Conservation (phyloP, 2,113 vertebrate species). For the Heterotilapia buettikoferi region DNA sequence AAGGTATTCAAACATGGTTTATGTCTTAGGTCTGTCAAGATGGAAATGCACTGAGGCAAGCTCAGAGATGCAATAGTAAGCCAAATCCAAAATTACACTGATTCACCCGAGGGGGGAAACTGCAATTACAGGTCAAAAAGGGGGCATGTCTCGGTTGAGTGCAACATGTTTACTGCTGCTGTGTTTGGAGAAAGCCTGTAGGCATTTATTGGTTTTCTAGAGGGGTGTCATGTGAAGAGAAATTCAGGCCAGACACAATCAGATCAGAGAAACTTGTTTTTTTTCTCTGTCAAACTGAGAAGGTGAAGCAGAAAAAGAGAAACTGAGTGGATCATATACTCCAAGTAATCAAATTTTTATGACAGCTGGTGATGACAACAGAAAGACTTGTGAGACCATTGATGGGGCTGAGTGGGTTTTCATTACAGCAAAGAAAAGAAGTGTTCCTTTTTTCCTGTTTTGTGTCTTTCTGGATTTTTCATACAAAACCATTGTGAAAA, state of each 20-base stretch:
- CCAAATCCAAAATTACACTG: slow-evolving; percentile 1
- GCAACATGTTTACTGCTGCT: neutral
- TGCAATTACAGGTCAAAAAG: slow-evolving; percentile 21
- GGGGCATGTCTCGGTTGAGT: neutral
- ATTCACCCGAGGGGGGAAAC: neutral
- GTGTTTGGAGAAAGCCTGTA: neutral
- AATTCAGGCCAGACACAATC: slow-evolving; percentile 16
- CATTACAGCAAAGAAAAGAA: neutral
- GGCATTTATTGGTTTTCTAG: slow-evolving; percentile 17
- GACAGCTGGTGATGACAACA: neutral
- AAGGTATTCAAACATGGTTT: neutral
- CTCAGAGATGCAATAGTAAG: neutral
- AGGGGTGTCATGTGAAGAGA: neutral
- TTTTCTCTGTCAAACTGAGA: neutral
- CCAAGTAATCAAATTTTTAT: slow-evolving; percentile 1
- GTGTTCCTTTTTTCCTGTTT: neutral
- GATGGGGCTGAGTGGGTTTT: neutral
- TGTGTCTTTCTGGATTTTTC: neutral
- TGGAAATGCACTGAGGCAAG: neutral
- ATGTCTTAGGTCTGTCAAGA: neutral
- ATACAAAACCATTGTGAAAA: neutral
- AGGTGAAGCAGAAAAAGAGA: slow-evolving; percentile 1
- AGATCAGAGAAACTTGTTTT: neutral
- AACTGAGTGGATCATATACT: slow-evolving; percentile 4
- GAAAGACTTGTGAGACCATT: neutral